Conservation (phyloP, 2,113 vertebrate genomes). For the Limanda limanda region DNA sequence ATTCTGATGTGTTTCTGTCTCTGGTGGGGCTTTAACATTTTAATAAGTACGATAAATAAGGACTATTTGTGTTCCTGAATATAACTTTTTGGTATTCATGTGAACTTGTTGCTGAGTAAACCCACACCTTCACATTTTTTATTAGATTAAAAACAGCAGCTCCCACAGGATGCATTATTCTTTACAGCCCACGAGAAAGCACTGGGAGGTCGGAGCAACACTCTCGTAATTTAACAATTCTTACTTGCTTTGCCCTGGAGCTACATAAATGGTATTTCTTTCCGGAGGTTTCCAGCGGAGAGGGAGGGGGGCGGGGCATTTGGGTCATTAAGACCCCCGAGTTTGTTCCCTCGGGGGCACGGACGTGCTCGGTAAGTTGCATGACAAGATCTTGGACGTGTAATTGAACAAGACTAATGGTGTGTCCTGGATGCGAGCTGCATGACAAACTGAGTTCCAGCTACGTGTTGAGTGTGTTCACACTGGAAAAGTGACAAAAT, state of each 20-base stretch:
- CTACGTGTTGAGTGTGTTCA: background rate
- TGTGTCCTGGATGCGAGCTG: background rate
- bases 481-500: background rate
- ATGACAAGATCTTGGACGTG: background rate
- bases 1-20: too few species aligned
- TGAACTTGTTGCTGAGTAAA: conserved; percentile 7
- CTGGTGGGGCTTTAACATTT: too few species aligned
- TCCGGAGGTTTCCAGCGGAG: background rate
- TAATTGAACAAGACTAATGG: background rate
- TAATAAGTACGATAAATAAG: too few species aligned
- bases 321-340: background rate
- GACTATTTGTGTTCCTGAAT: background rate
- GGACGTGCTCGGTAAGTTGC: background rate
- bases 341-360: background rate
- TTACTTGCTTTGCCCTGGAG: background rate
- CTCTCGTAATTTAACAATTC: background rate
- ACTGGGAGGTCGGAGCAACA: background rate
- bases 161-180: conserved; percentile 8
- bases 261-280: background rate
- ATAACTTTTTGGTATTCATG: background rate
- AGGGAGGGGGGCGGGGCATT: too few species aligned
- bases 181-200: background rate
- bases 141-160: conserved; percentile 16
- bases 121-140: conserved; percentile 12
- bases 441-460: background rate